These are phyloP conservation scores for Dallia pectoralis DNA, from an alignment of 2,797 vertebrate species.

Conservation along the genomic window DNA sequence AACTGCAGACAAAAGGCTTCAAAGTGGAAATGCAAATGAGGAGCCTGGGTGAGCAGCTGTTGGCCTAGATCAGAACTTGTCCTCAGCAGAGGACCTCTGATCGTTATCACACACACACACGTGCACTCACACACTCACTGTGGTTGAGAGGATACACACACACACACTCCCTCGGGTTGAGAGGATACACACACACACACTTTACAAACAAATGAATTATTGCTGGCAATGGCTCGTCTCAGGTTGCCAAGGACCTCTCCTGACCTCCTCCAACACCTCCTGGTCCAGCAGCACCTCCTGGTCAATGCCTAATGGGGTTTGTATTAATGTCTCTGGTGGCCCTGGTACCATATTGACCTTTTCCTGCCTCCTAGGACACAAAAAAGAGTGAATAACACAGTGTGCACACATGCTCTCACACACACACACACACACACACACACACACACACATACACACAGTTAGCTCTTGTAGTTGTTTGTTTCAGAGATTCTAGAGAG, in stretches of 20 bases:
- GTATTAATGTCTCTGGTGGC: slow-evolving; percentile 32
- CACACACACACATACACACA: slow-evolving; percentile 1
- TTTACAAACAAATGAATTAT: no score
- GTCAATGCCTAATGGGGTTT: slow-evolving; percentile 52
- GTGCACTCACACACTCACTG: slow-evolving; percentile 31
- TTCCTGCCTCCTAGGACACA: no score
- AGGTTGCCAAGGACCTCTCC: no score
- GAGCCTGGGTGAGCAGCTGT: slow-evolving; percentile 61
- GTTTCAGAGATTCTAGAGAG: not conserved
- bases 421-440: slow-evolving; percentile 7
- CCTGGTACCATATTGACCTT: no score
- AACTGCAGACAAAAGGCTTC: slow-evolving; percentile 59
- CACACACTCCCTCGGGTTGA: slow-evolving; percentile 16
- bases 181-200: slow-evolving; percentile 16
- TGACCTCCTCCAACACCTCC: slow-evolving; percentile 28
- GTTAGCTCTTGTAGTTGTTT: not conserved
- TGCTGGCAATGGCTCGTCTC: no score
- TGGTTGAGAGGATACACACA: slow-evolving; percentile 1
- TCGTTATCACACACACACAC: slow-evolving; percentile 35
- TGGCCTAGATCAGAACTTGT: slow-evolving; percentile 69
- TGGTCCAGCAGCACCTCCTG: slow-evolving; percentile 39
- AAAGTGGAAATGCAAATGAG: slow-evolving; percentile 66
- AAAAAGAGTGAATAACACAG: no score
- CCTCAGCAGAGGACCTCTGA: slow-evolving; percentile 43
- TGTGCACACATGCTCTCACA: no score